Conservation (phyloP, 2,888 invertebrate genomes). For the Hypolimnas misippus region DNA sequence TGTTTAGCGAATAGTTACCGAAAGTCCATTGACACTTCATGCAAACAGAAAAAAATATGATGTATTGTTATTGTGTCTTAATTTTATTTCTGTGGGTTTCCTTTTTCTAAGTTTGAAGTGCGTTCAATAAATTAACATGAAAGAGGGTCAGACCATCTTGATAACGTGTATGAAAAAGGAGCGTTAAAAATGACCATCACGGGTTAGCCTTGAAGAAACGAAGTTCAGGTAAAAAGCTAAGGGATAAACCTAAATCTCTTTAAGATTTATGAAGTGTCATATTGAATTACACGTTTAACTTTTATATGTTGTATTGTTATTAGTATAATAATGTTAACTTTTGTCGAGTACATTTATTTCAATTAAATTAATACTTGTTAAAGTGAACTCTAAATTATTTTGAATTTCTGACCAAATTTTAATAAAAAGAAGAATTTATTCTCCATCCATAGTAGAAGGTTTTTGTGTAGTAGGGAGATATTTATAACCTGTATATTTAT, state of each 20-base stretch:
- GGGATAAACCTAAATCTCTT: background rate
- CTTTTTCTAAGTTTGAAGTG: constrained; percentile 27
- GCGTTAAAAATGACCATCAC: constrained; percentile 24
- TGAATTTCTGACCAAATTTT: too few species aligned
- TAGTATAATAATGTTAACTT: background rate
- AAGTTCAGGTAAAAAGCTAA: constrained; percentile 31
- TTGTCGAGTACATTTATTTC: background rate
- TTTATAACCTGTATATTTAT: too few species aligned
- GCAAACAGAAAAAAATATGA: constrained; percentile 6
- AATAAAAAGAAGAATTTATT: too few species aligned
- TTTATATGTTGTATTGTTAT: background rate
- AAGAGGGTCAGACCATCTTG: constrained; percentile 35
- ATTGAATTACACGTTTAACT: too few species aligned
- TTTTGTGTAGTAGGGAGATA: too few species aligned
- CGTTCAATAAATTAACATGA: constrained; percentile 36
- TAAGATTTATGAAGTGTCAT: constrained; percentile 17
- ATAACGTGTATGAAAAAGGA: constrained; percentile 17
- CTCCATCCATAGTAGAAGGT: too few species aligned
- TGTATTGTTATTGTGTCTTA: constrained; percentile 18
- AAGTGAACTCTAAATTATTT: too few species aligned
- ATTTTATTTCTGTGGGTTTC: constrained; percentile 15
- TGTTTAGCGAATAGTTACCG: background rate
- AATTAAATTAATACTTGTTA: too few species aligned
- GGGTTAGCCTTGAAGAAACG: constrained; percentile 26
- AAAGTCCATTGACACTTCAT: constrained; percentile 13